Base-by-base conservation (phyloP, 2,888 invertebrate genomes). In the Parnassius glacialis region DNA sequence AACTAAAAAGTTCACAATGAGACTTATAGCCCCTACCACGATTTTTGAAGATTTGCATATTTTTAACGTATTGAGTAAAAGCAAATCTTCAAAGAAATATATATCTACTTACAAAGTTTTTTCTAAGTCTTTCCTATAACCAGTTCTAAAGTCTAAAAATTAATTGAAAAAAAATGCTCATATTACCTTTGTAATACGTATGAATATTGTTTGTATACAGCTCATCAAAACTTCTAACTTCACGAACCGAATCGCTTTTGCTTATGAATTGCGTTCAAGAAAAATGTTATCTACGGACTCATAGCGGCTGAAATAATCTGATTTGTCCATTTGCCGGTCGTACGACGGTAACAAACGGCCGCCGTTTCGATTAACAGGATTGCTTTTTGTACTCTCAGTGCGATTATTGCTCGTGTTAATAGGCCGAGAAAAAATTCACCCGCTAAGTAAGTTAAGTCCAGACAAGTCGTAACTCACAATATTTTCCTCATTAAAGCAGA, bases 291-390 rank as follows among this genome's bases (percentile, higher is more conserved):
- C 90, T 87, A 84, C 76, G 77, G 81, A 80, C 85, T 89, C 87
- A 87, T 89, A 89, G 87, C 84, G 89, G 87, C 86, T 84, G 84
- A 89, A 91, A 88, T 90, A 91, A 91, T 91, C 90, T 85, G 90
- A 90, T 91, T 90, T 89, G 90, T 90, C 90, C 90, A 90, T 90
- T 91, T 88, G 84, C 88, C 83, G 84, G 79, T 80, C 80, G 82
- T 76, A 72, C 77, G 74, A 72, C 77, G 77, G 79, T 81, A 82
- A 85, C 84, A 85, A 88, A 87, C 84, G 83, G 83, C 72, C 76
- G 74, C 67, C 68, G 73, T 77, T 84, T 85, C 88, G 84, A 90
- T 90, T 90, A 89, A 85, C 87, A 83, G 82, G 81, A 89, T 88
- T 88, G 83, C 85, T 86, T 86, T 87, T 82, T 86, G 81, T 85